Evolutionary conservation across 2,113 vertebrate genomes (phyloP), one percentile per base, ranked within the genome.

Genomic region (Cyanoramphus novaezelandiae): DNA sequence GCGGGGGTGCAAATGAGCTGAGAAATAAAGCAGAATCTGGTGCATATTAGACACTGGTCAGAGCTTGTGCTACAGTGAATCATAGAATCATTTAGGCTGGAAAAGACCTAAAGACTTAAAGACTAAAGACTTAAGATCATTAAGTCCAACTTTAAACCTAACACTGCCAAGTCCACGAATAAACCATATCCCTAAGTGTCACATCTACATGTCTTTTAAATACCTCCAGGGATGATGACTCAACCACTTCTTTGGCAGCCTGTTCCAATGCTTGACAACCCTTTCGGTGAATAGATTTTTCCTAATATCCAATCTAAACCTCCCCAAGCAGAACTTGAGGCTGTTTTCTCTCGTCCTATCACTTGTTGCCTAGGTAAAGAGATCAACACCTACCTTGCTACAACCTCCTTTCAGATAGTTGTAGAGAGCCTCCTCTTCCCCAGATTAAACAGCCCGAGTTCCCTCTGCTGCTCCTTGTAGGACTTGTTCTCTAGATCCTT

Each of bases 1-100:
- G 80, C 62, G 23, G 98, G 98, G 5, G 98, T 98, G 70, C 98
- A 98, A 47, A 98, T 96, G 0, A 98, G 96, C 98, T 98, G 85
- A 64, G 55, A 21, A 68, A 79, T 69, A 49, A 24, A 83, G 49
- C 2, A 46, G 21, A 81, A 86, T 71, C 20, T 57, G 47, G 47
- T 49, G 47, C 47, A 49, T 23, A 49, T 24, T 49, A 52, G 65
- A 53, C 21, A 28, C 7, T 3, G 20, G 9, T 65, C 37, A 27
- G 31, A 76, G 28, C n/a, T 47, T n/a, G 21, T 64, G 25, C 35
- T 10, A 63, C 7, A 29, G 37, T 37, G 68, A 82, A 86, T 43
- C 10, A 41, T 13, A 72, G 33, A 87, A 46, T 52, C 20, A 72
- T 81, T 88, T 60, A 53, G 5, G 13, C 12, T 86, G 72, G 39